Conservation (phyloP, 92 coral and sea anemone genomes). For the Palythoa grandiflora region DNA sequence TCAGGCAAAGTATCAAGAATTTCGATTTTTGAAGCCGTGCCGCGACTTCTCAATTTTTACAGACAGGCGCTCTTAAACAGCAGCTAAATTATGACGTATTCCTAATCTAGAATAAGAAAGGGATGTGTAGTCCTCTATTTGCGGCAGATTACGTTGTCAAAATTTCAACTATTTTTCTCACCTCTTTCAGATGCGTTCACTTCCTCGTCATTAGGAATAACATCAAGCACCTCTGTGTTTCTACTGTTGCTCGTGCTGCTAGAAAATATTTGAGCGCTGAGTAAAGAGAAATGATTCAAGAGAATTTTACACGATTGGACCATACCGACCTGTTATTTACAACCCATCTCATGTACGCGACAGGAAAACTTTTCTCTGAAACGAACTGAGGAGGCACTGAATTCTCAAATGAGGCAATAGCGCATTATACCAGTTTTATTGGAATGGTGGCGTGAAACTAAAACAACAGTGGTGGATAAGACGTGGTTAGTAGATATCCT, state of each 20-base stretch:
- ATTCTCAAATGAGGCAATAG: neutral
- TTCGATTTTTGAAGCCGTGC: too few relatives aligned
- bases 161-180: neutral
- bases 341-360: neutral
- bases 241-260: neutral
- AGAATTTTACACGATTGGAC: neutral
- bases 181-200: slow-evolving; percentile 7
- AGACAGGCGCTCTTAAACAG: too few relatives aligned
- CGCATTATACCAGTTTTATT: neutral
- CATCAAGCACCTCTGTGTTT: neutral
- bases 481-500: neutral
- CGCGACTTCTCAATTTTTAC: too few relatives aligned
- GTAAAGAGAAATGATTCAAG: neutral
- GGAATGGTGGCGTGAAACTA: neutral
- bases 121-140: too few relatives aligned
- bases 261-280: neutral
- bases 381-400: neutral
- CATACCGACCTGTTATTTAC: neutral
- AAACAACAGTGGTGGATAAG: neutral
- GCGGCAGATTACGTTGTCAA: neutral
- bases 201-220: slow-evolving; percentile 27
- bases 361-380: neutral
- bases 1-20: too few relatives aligned
- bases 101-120: too few relatives aligned
- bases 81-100: too few relatives aligned